These are phyloP conservation scores for Telmatochromis sp. DNA, from an alignment of 2,113 vertebrate genomes.

Conservation along the genomic window DNA sequence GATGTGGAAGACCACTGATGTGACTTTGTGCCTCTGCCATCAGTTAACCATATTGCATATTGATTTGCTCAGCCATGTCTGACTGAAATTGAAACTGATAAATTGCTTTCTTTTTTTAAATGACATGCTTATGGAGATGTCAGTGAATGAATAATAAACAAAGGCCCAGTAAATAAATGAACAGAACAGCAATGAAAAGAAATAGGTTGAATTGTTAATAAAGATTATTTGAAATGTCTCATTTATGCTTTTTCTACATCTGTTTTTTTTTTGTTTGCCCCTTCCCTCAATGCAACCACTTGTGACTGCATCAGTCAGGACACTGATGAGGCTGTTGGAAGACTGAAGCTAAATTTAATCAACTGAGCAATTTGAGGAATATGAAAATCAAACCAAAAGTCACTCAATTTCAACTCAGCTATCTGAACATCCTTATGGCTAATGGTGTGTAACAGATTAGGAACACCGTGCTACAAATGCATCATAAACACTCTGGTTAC, in stretches of 20 bases:
- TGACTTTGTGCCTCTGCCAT: neutral
- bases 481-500: constrained; percentile 25
- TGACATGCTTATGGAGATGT: neutral
- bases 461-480: constrained; percentile 7
- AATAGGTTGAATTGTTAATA: neutral
- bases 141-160: neutral
- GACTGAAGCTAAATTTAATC: neutral
- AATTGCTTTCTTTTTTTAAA: constrained; percentile 3
- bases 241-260: neutral
- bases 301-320: neutral
- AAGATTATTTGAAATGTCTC: neutral
- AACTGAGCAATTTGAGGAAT: neutral
- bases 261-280: neutral
- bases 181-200: neutral
- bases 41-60: constrained; percentile 39
- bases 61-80: constrained; percentile 17
- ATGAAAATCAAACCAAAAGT: neutral
- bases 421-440: neutral
- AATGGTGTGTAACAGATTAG: constrained; percentile 41
- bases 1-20: neutral
- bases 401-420: neutral
- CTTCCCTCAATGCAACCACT: neutral
- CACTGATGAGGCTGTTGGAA: neutral
- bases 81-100: neutral
- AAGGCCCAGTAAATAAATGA: neutral